A percentile compares a stretch with the other conserved stretches of the same genome.
phyloP scores from a whole-genome alignment of 2,113 vertebrate species.

The Neodontobutis hainanensis region DNA sequence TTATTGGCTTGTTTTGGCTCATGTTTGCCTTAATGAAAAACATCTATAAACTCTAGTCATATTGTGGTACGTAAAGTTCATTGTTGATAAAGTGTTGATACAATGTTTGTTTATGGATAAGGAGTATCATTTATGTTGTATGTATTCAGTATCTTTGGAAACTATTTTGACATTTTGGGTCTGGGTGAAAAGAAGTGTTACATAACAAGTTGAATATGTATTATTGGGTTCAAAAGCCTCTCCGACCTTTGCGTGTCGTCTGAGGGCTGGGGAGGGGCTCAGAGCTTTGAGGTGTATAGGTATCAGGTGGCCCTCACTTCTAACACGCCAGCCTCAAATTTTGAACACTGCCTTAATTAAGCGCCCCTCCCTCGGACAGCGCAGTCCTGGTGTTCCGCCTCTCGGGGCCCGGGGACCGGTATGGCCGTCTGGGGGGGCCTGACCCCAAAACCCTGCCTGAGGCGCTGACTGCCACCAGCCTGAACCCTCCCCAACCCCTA shows the following conservation, averaged over 20 bases:
- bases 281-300: constrained; percentile 54
- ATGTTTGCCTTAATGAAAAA: not conserved
- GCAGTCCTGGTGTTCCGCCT: constrained; percentile 67
- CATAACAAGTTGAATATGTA: constrained; percentile 26
- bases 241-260: constrained; percentile 12
- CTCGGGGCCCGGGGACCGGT: constrained; percentile 44
- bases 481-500: constrained; percentile 69
- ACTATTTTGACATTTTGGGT: too few species aligned
- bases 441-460: constrained; percentile 77
- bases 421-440: constrained; percentile 72
- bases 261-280: constrained; percentile 9
- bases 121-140: too few species aligned
- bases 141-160: too few species aligned
- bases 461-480: constrained; percentile 76
- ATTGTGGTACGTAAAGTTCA: too few species aligned
- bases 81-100: too few species aligned
- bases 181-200: constrained; percentile 14
- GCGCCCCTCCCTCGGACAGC: constrained; percentile 66
- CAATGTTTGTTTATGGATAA: too few species aligned
- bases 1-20: not conserved
- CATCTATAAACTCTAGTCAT: too few species aligned
- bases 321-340: constrained; percentile 54
- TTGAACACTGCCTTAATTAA: constrained; percentile 69
- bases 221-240: not conserved
- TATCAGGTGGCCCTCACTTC: constrained; percentile 72